Evolutionary conservation across 1,140 invertebrate genomes (phyloP).

Genomic region (Oscheius sp.): DNA sequence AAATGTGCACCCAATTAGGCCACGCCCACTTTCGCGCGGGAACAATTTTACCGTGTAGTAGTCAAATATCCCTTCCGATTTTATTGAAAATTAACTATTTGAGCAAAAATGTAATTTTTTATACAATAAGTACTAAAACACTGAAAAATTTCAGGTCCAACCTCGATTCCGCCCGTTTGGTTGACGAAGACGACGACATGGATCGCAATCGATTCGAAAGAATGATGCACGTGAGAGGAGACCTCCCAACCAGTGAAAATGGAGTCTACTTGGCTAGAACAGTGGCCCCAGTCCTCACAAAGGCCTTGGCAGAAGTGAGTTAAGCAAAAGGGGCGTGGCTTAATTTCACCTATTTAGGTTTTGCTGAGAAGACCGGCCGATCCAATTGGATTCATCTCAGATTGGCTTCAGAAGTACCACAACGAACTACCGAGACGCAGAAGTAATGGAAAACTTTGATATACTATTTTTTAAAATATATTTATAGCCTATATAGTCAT

Average conservation of each 20-base stretch:
- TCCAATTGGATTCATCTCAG: slow-evolving; percentile 58
- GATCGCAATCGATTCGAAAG: slow-evolving; percentile 53
- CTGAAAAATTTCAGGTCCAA: slow-evolving; percentile 41
- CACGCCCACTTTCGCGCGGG: no score
- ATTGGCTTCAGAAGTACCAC: slow-evolving; percentile 55
- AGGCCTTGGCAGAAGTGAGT: slow-evolving; percentile 56
- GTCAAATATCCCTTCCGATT: no score
- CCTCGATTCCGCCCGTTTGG: slow-evolving; percentile 43
- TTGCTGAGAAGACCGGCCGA: slow-evolving; percentile 53
- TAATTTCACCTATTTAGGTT: slow-evolving; percentile 18
- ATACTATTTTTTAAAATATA: not conserved
- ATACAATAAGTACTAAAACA: no score
- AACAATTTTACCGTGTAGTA: no score
- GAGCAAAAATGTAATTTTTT: no score
- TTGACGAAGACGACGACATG: slow-evolving; percentile 52
- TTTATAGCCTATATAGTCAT: not conserved
- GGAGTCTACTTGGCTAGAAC: slow-evolving; percentile 59
- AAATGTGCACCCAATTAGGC: no score
- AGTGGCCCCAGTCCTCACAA: slow-evolving; percentile 59
- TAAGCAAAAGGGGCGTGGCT: not conserved
- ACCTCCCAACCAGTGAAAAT: slow-evolving; percentile 59
- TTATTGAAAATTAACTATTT: slow-evolving; percentile 17
- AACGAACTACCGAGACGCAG: slow-evolving; percentile 35
- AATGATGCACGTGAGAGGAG: slow-evolving; percentile 50
- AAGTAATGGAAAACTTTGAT: slow-evolving; percentile 23